Conservation (phyloP, 2,888 invertebrate genomes). For the Hydrotaea diabolus region DNA sequence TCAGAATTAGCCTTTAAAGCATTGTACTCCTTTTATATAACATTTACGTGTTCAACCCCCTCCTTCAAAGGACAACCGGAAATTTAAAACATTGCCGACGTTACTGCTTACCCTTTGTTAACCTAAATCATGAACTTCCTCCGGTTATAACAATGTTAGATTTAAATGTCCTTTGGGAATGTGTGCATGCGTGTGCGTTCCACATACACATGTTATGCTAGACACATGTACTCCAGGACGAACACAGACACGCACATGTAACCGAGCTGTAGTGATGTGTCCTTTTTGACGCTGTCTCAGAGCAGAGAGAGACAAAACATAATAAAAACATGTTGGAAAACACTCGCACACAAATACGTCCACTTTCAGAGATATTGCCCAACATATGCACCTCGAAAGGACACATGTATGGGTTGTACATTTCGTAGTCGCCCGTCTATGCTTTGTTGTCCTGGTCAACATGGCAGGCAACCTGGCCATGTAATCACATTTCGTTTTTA, state of each 20-base stretch:
- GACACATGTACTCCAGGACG: neutral
- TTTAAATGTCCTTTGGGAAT: conserved; percentile 61
- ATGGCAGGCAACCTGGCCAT: conserved; percentile 51
- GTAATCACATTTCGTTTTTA: conserved; percentile 67
- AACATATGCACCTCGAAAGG: conserved; percentile 21
- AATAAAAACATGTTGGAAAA: conserved; percentile 17
- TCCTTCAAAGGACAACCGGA: neutral
- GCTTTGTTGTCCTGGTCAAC: conserved; percentile 53
- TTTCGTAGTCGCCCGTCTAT: conserved; percentile 21
- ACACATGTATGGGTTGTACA: conserved; percentile 13
- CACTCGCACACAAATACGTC: neutral
- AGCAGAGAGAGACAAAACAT: conserved; percentile 1
- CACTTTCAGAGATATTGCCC: neutral
- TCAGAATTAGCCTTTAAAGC: too few species aligned
- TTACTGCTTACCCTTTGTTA: neutral
- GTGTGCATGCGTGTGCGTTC: neutral
- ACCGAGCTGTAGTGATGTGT: neutral
- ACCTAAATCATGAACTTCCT: conserved; percentile 31
- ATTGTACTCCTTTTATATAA: too few species aligned
- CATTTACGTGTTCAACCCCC: too few species aligned
- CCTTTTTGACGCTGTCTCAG: neutral
- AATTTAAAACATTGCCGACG: neutral
- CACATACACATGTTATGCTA: conserved; percentile 1
- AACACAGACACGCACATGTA: conserved; percentile 12
- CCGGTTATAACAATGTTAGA: conserved; percentile 59